Conservation (phyloP, 2,113 vertebrate genomes). For the Cyprinus carpio region DNA sequence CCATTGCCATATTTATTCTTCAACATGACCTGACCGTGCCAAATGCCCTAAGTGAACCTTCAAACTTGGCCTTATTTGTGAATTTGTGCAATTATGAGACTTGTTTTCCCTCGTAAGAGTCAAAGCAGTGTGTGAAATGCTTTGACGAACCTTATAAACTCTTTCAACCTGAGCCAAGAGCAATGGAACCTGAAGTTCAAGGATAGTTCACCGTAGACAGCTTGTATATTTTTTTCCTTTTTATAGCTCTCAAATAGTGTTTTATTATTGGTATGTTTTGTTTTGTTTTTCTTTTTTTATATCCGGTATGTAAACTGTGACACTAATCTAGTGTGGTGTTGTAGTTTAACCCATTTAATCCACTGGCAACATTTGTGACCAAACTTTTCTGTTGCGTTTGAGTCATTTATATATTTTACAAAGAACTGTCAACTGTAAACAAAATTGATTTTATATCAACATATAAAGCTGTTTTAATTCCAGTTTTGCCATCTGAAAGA, state of each 20-base stretch:
- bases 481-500: neutral
- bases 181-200: constrained; percentile 71
- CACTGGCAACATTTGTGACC: neutral
- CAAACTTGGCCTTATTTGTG: constrained; percentile 38
- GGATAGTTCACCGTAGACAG: constrained; percentile 60
- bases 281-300: too few species aligned
- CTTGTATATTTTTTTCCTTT: neutral
- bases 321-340: neutral
- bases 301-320: neutral
- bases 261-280: neutral
- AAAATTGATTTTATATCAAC: neutral
- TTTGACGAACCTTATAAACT: constrained; percentile 40
- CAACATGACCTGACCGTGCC: constrained; percentile 18
- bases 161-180: constrained; percentile 22
- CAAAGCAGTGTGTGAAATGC: constrained; percentile 50
- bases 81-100: constrained; percentile 29
- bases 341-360: neutral
- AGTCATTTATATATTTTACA: neutral
- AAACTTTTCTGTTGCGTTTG: neutral
- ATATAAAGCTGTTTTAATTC: neutral
- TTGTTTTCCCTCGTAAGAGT: constrained; percentile 30
- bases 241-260: neutral
- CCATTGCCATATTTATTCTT: constrained; percentile 28
- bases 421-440: neutral
- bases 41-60: constrained; percentile 28